Conservation (phyloP, 2,113 vertebrate genomes). For the Struthio camelus region DNA sequence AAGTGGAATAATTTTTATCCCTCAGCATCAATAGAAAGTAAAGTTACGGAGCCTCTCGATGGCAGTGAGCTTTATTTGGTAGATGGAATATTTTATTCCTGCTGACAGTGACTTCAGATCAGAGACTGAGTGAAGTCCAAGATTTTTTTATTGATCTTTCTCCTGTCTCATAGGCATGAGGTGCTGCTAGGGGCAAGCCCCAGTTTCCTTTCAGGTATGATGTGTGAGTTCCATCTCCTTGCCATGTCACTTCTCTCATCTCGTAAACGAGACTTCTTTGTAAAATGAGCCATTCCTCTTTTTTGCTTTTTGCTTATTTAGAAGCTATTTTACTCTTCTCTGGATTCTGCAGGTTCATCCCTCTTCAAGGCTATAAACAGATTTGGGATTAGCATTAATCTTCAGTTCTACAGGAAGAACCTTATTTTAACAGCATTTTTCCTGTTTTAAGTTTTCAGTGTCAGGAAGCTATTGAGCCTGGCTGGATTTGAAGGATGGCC, state of each 20-base stretch:
- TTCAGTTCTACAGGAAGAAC: not conserved
- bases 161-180: not conserved
- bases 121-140: not conserved
- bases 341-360: not conserved
- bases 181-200: not conserved
- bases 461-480: not conserved
- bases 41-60: not conserved
- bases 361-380: not conserved
- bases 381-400: not conserved
- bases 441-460: not conserved
- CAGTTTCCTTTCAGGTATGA: not conserved
- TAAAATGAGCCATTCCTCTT: not conserved
- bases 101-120: not conserved
- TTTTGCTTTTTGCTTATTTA: not conserved
- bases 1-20: not conserved
- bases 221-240: not conserved
- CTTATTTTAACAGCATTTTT: not conserved
- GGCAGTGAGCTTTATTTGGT: not conserved
- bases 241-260: not conserved
- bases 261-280: not conserved
- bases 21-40: not conserved
- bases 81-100: not conserved
- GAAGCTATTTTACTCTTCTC: not conserved
- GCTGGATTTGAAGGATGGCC: not conserved
- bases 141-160: not conserved